phyloP scores from a whole-genome alignment of 1,140 invertebrate genomes.

The Drosophila truncata region DNA sequence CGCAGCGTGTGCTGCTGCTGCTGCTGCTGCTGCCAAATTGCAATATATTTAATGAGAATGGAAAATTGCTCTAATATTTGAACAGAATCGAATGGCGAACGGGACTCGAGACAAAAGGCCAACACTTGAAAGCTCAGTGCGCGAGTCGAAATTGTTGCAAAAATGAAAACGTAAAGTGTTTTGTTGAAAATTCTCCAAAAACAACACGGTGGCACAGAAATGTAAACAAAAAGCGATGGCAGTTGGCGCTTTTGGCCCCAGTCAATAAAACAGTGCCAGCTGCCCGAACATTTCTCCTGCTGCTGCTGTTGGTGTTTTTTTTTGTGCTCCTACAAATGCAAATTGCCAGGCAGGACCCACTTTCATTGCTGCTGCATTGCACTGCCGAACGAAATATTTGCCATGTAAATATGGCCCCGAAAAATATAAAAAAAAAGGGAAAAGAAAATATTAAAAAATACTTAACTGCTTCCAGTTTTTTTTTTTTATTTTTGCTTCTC shows the following conservation, averaged over 20 bases:
- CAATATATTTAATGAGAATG: constrained; percentile 52
- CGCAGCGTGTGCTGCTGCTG: constrained; percentile 42
- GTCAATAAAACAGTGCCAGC: constrained; percentile 76
- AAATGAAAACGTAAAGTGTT: constrained; percentile 79
- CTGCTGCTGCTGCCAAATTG: constrained; percentile 26
- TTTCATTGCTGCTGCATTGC: constrained; percentile 19
- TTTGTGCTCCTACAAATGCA: constrained; percentile 47
- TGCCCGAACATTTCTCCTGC: constrained; percentile 37
- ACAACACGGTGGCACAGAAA: constrained; percentile 58
- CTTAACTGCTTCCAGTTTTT: constrained; percentile 20
- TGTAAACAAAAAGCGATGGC: constrained; percentile 70
- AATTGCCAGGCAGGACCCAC: constrained; percentile 44
- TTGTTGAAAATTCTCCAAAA: constrained; percentile 83
- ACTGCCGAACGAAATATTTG: constrained; percentile 67
- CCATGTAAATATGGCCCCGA: constrained; percentile 70
- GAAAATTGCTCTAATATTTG: constrained; percentile 60
- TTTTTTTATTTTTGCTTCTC: background rate
- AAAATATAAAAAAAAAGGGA: constrained; percentile 19
- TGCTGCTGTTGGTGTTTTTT: background rate
- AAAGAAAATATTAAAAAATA: constrained; percentile 7
- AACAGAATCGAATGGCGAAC: constrained; percentile 37
- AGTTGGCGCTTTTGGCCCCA: constrained; percentile 48
- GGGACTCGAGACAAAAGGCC: constrained; percentile 49
- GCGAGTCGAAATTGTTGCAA: constrained; percentile 65
- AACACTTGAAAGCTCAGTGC: constrained; percentile 68